Base-by-base conservation (phyloP, 2,797 vertebrate genomes). In the Syndactyla subalaris region DNA sequence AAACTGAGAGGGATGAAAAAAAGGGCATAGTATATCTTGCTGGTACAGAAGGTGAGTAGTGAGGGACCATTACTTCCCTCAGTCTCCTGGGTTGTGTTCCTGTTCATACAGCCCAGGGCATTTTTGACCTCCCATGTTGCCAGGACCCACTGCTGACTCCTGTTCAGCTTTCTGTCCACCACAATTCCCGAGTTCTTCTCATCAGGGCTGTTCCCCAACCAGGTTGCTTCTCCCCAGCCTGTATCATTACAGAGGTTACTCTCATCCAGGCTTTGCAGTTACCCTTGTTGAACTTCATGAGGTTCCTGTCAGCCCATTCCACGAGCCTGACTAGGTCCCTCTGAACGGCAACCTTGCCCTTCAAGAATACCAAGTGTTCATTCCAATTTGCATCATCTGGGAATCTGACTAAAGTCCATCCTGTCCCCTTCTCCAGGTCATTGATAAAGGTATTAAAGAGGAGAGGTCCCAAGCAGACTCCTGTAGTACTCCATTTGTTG, bases 251-350 rank as follows among this genome's bases (percentile, higher is more conserved):
- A 67, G 38, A 17, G 16, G 7, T 67, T 76, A 57, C 32, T 48
- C 30, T 30, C 20, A 34, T 12, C 9, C 48, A 58, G 34, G 19
- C 30, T 71, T 61, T 26, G 29, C 32, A 70, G 8, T 7, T 46
- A 27, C 41, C 2, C 22, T 41, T 58, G 19, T 12, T 82, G 15
- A 48, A 34, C 62, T 67, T 72, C 20, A 16, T 38, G 12, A 46
- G 3, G 27, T 58, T 76, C 10, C 17, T 80, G 14, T 51, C 12
- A 45, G 9, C 6, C 41, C 16, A 7, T 41, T 71, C 63, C 17
- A 46, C 7, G 38, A 67, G n/a, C 10, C 7, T 61, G n/a, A 24
- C 14, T 2, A 0, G 1, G 9, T 51, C 4, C 7, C 10, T 57
- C 38, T 71, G 29, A 48, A 73, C 23, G 8, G 9, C 55, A 68